These are phyloP conservation scores for Orgyia antiqua DNA, from an alignment of 2,888 invertebrate species.

Conservation along the genomic window DNA sequence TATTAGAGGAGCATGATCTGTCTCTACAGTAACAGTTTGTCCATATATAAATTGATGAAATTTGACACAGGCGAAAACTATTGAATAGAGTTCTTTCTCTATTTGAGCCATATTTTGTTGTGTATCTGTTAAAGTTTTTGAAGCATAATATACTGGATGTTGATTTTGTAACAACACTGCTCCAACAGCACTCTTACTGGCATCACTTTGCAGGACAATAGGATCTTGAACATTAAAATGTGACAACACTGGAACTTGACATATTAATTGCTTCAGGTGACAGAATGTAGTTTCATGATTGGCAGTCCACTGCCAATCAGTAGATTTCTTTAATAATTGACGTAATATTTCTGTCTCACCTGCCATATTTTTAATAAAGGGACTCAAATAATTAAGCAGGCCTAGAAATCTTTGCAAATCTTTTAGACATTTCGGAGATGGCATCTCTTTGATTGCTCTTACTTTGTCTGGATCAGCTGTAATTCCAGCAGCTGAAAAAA, in stretches of 20 bases:
- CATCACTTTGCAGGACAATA: background rate
- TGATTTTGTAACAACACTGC: background rate
- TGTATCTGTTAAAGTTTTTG: background rate
- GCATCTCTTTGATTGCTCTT: constrained; percentile 13
- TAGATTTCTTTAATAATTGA: background rate
- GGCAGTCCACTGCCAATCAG: background rate
- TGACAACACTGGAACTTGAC: background rate
- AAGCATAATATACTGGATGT: background rate
- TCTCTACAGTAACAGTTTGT: too few species aligned
- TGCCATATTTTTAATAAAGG: constrained; percentile 9
- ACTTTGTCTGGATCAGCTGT: constrained; percentile 13
- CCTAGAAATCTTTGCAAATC: constrained; percentile 9
- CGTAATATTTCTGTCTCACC: too few species aligned
- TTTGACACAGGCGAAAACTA: too few species aligned
- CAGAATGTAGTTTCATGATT: background rate
- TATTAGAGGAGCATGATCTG: too few species aligned
- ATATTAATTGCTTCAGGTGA: background rate
- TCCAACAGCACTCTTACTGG: background rate
- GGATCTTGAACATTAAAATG: background rate
- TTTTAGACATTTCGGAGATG: constrained; percentile 3
- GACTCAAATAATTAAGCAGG: constrained; percentile 13
- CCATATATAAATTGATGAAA: too few species aligned
- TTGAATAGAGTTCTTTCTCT: background rate
- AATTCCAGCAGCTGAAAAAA: constrained; percentile 9
- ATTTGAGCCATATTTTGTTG: background rate